Percentiles rank a stretch among this genome's conserved stretches.
Evolutionary conservation across 1,140 invertebrate species (phyloP).

Genomic region (Meloidogyne floridensis): DNA sequence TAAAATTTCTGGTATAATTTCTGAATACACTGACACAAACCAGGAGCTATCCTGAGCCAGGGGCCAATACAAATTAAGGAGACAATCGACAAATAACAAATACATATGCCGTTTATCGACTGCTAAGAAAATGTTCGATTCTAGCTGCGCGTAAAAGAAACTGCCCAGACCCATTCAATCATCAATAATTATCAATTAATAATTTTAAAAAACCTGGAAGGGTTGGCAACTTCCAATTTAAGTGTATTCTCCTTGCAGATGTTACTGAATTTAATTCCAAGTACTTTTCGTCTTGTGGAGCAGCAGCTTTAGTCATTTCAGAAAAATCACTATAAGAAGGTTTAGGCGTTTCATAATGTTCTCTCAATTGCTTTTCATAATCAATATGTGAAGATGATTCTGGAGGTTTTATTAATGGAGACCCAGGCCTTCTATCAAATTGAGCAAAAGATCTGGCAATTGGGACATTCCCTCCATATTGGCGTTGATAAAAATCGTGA

Average conservation of each 20-base stretch:
- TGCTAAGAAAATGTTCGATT: conserved; percentile 57
- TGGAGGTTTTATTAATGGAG: neutral
- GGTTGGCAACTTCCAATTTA: conserved; percentile 13
- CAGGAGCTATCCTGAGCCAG: too few species aligned
- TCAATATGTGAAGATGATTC: conserved; percentile 7
- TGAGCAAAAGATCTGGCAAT: neutral
- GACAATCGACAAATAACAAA: too few species aligned
- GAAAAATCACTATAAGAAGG: neutral
- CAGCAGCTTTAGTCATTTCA: conserved; percentile 13
- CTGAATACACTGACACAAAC: too few species aligned
- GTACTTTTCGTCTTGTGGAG: neutral
- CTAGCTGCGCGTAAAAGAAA: too few species aligned
- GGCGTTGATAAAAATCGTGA: conserved; percentile 28
- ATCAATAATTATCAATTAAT: too few species aligned
- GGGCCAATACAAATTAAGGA: too few species aligned
- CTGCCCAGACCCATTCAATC: too few species aligned
- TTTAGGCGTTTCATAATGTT: conserved; percentile 23
- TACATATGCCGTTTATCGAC: too few species aligned
- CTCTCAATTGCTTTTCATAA: conserved; percentile 22
- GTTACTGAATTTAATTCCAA: conserved; percentile 1
- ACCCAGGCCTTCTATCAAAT: neutral
- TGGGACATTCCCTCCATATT: conserved; percentile 11
- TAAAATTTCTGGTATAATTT: neutral
- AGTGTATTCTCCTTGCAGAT: conserved; percentile 12
- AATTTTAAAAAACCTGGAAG: neutral